These are phyloP conservation scores for Rhyzopertha dominica DNA, from an alignment of 1,140 invertebrate genomes.

Conservation along the genomic window DNA sequence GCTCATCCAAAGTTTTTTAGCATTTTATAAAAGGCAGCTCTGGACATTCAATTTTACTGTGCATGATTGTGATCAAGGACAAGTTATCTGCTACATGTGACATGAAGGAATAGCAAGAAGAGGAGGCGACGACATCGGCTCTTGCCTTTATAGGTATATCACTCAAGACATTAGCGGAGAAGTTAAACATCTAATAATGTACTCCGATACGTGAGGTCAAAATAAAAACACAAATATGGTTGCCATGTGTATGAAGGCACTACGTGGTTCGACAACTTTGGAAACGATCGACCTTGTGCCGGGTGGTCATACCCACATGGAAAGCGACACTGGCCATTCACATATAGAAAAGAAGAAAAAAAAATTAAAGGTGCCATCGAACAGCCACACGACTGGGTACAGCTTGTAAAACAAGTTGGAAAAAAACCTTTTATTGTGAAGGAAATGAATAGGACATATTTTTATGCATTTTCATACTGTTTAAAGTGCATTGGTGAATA, in stretches of 20 bases:
- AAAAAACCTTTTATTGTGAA: slow-evolving; percentile 13
- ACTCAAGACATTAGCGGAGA: slow-evolving; percentile 16
- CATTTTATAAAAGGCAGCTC: slow-evolving; percentile 41
- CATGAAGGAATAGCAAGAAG: slow-evolving; percentile 35
- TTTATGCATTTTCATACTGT: neutral
- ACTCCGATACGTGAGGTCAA: slow-evolving; percentile 40
- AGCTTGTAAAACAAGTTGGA: slow-evolving; percentile 17
- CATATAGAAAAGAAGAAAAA: slow-evolving; percentile 30
- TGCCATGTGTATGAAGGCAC: slow-evolving; percentile 24
- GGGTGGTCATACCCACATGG: slow-evolving; percentile 18
- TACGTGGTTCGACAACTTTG: slow-evolving; percentile 10
- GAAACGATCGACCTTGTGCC: slow-evolving; percentile 20
- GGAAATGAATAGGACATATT: neutral
- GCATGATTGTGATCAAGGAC: slow-evolving; percentile 27
- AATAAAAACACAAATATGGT: slow-evolving; percentile 37
- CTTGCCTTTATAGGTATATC: slow-evolving; percentile 31
- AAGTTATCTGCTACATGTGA: slow-evolving; percentile 40
- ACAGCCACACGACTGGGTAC: slow-evolving; percentile 22
- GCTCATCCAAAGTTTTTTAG: slow-evolving; percentile 24
- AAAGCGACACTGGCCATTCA: slow-evolving; percentile 26
- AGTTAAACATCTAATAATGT: slow-evolving; percentile 31
- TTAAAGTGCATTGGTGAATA: neutral
- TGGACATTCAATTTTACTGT: slow-evolving; percentile 45
- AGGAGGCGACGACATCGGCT: slow-evolving; percentile 36
- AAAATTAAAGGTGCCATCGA: slow-evolving; percentile 19